phyloP scores from a whole-genome alignment of 1,140 invertebrate species.

The Tetramorium parvispinum region DNA sequence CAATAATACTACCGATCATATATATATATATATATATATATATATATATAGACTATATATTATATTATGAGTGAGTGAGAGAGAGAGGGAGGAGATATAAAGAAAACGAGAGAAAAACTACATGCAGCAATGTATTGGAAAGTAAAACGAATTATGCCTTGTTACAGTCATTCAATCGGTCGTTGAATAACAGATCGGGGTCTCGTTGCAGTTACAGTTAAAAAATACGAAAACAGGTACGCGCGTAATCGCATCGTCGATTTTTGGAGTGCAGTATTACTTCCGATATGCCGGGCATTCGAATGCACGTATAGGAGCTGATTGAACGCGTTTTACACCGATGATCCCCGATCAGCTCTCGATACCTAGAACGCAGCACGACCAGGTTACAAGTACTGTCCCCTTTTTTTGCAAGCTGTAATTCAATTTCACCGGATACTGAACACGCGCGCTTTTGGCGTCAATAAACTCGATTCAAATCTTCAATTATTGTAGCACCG shows the following conservation, averaged over 20 bases:
- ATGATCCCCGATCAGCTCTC: constrained; percentile 62
- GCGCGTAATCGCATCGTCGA: constrained; percentile 47
- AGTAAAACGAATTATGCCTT: constrained; percentile 52
- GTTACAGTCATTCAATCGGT: constrained; percentile 62
- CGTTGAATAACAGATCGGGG: constrained; percentile 58
- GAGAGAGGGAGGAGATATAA: neutral
- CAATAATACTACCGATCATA: too few species aligned
- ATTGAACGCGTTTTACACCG: constrained; percentile 58
- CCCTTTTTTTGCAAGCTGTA: constrained; percentile 59
- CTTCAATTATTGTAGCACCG: constrained; percentile 37
- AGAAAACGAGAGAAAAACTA: constrained; percentile 7
- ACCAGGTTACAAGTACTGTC: constrained; percentile 61
- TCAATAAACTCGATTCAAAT: constrained; percentile 60
- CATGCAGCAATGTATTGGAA: constrained; percentile 27
- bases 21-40: too few species aligned
- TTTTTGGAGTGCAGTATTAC: constrained; percentile 61
- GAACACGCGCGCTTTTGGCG: constrained; percentile 14
- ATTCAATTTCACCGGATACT: constrained; percentile 52
- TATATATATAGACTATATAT: too few species aligned
- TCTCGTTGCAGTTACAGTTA: constrained; percentile 44
- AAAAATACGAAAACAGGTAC: constrained; percentile 64
- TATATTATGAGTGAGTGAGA: neutral
- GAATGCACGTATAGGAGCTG: constrained; percentile 53
- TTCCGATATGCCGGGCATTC: constrained; percentile 63
- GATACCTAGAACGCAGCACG: constrained; percentile 57